Conservation (phyloP, 2,888 invertebrate genomes). For the Rhimphoctona megacephalus region DNA sequence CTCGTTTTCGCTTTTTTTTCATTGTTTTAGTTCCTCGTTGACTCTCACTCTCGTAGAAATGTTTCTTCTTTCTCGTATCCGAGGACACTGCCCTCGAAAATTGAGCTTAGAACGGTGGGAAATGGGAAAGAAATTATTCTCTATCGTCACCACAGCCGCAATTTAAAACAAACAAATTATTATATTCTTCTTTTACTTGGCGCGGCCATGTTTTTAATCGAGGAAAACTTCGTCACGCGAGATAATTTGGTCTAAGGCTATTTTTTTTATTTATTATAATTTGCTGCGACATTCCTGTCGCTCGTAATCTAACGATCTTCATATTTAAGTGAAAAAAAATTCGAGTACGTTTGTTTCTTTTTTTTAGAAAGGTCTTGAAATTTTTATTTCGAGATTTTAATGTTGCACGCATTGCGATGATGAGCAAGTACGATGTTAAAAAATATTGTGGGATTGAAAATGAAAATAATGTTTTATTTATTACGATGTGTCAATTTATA, state of each 20-base stretch:
- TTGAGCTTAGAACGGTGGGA: background rate
- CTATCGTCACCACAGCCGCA: background rate
- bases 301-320: slow-evolving; percentile 15
- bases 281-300: slow-evolving; percentile 11
- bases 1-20: background rate
- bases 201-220: slow-evolving; percentile 30
- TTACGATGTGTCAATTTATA: background rate
- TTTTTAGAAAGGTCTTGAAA: slow-evolving; percentile 5
- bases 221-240: slow-evolving; percentile 5
- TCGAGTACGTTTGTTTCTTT: background rate
- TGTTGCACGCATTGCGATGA: background rate
- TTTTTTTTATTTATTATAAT: no score
- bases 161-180: background rate
- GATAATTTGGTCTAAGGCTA: slow-evolving; percentile 25
- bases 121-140: slow-evolving; percentile 13
- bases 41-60: slow-evolving; percentile 51
- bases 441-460: background rate
- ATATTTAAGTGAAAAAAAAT: slow-evolving; percentile 5
- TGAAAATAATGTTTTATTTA: background rate
- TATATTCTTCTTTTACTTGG: background rate
- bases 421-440: background rate
- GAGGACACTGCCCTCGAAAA: slow-evolving; percentile 51
- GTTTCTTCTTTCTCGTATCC: background rate
- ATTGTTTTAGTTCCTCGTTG: background rate
- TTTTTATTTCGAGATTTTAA: background rate